phyloP scores from a whole-genome alignment of 1,140 invertebrate genomes.

The Physella acuta region DNA sequence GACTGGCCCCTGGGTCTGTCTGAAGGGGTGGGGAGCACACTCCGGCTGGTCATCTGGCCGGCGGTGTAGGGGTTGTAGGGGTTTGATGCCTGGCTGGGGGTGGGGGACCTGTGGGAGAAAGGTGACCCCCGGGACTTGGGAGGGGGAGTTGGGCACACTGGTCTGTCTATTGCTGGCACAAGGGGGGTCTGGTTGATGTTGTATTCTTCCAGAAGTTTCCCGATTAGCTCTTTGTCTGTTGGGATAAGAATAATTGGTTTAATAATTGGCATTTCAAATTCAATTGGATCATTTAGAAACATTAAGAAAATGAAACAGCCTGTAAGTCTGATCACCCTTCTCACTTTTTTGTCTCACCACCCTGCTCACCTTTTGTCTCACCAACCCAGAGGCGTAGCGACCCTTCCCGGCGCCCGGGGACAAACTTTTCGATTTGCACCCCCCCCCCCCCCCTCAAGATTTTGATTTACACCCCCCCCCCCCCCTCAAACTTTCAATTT shows the following conservation, averaged over 20 bases:
- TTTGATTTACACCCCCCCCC: too few relatives aligned
- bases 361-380: neutral
- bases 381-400: too few relatives aligned
- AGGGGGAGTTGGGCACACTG: neutral
- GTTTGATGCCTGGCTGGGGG: too few relatives aligned
- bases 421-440: too few relatives aligned
- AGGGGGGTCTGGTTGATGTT: neutral
- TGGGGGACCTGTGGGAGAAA: too few relatives aligned
- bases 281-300: neutral
- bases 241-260: neutral
- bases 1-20: neutral
- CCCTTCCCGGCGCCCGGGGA: too few relatives aligned
- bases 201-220: slow-evolving; percentile 19
- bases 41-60: neutral
- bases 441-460: too few relatives aligned
- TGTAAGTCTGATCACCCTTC: neutral
- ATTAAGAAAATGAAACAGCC: neutral
- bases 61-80: too few relatives aligned
- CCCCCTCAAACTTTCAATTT: too few relatives aligned
- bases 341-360: neutral
- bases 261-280: neutral
- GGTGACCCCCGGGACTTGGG: too few relatives aligned
- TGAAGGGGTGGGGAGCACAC: neutral
- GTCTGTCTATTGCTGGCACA: neutral
- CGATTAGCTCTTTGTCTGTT: slow-evolving; percentile 20